phyloP scores from a whole-genome alignment of 2,888 invertebrate species.

The Idaea dimidiata region DNA sequence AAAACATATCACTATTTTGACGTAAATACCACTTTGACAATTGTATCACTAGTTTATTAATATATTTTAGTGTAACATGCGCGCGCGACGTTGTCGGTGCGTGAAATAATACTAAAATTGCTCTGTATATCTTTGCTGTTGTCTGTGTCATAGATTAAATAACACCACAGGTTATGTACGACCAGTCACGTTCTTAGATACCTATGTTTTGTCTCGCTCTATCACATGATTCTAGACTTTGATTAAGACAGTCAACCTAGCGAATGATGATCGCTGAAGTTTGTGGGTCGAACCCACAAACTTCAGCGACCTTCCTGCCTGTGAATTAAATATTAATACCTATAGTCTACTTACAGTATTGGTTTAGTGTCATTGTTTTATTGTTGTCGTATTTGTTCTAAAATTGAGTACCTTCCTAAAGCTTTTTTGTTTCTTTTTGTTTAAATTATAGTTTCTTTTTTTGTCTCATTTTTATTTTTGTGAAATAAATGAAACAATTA shows the following conservation, averaged over 20 bases:
- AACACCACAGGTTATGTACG: neutral
- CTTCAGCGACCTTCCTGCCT: too few species aligned
- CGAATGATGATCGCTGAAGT: too few species aligned
- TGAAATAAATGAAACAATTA: too few species aligned
- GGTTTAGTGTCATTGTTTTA: too few species aligned
- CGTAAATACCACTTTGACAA: neutral
- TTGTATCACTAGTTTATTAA: neutral
- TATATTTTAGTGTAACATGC: neutral
- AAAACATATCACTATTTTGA: neutral
- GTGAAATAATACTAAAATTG: neutral
- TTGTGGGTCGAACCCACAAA: too few species aligned
- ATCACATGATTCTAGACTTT: neutral
- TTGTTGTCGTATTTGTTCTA: too few species aligned
- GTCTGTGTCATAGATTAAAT: neutral
- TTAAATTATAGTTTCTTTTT: too few species aligned
- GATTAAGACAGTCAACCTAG: neutral
- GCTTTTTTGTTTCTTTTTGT: too few species aligned
- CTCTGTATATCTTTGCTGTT: neutral
- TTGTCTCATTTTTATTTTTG: too few species aligned
- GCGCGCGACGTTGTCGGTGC: neutral
- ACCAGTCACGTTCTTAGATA: neutral
- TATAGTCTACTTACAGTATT: too few species aligned
- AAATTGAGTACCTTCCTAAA: too few species aligned
- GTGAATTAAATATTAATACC: too few species aligned
- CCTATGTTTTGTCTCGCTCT: neutral